Evolutionary conservation across 2,113 vertebrate genomes (phyloP).

Genomic region (Nestor notabilis): DNA sequence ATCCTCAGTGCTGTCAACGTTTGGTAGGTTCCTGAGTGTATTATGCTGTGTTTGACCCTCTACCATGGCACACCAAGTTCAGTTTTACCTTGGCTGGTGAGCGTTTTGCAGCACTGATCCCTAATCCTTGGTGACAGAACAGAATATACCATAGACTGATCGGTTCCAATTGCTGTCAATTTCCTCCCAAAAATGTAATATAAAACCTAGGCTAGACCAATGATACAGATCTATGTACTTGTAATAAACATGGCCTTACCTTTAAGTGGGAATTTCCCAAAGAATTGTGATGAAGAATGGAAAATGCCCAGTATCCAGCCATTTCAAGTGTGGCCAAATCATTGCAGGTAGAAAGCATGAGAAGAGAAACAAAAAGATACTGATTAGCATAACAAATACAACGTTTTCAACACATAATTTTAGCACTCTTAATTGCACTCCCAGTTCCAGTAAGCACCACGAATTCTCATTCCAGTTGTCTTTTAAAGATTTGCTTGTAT

Average conservation of each 20-base stretch:
- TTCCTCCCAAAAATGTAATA: neutral
- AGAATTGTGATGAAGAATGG: neutral
- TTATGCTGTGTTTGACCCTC: neutral
- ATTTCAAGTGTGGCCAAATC: neutral
- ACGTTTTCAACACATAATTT: neutral
- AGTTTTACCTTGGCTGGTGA: neutral
- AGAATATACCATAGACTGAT: neutral
- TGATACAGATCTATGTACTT: neutral
- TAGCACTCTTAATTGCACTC: neutral
- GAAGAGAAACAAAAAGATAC: constrained; percentile 14
- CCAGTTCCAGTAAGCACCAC: neutral
- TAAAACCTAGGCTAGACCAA: neutral
- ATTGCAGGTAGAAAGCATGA: constrained; percentile 34
- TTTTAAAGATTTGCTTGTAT: neutral
- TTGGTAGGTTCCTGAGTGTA: neutral
- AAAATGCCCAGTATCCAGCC: neutral
- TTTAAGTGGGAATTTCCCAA: constrained; percentile 37
- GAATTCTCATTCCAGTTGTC: neutral
- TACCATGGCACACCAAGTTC: neutral
- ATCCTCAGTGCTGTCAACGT: neutral
- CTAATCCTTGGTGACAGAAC: neutral
- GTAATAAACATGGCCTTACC: constrained; percentile 54
- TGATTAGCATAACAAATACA: constrained; percentile 40
- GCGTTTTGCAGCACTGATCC: neutral
- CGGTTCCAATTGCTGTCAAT: neutral